phyloP scores from a whole-genome alignment of 2,888 invertebrate genomes.

The Callinectes sapidus region DNA sequence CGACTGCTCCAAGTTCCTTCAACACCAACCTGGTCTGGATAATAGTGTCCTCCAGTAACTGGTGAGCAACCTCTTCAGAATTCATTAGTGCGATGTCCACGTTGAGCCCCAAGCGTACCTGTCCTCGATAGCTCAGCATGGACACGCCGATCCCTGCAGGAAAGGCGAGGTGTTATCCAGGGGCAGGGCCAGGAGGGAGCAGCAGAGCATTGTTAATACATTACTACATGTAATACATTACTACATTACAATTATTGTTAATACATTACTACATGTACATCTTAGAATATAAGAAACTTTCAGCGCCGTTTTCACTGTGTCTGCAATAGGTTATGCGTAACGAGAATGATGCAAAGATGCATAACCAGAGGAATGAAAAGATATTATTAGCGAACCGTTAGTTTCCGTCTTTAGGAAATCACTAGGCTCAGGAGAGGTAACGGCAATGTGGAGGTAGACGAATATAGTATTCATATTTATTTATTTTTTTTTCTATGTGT shows the following conservation, averaged over 20 bases:
- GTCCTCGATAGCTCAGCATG: constrained; percentile 59
- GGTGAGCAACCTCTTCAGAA: constrained; percentile 27
- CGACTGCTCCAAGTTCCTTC: not conserved
- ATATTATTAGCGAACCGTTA: no score
- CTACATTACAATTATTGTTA: no score
- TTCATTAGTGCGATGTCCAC: constrained; percentile 56
- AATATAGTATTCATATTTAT: not conserved
- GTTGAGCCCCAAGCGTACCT: constrained; percentile 48
- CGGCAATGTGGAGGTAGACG: no score
- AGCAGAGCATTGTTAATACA: not conserved
- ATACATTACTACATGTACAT: no score
- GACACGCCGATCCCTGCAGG: constrained; percentile 58
- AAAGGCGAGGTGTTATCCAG: not conserved
- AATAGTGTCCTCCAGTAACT: constrained; percentile 49
- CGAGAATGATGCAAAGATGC: no score
- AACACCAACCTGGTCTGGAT: not conserved
- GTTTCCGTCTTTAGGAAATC: no score
- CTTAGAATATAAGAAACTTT: no score
- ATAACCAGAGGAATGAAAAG: no score
- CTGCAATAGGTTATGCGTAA: no score
- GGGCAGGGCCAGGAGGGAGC: not conserved
- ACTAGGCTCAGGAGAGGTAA: no score
- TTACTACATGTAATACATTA: no score
- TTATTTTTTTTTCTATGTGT: not conserved
- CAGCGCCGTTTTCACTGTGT: no score